Evolutionary conservation across 2,797 vertebrate species (phyloP).

Genomic region (Petrocephalus sullivani): DNA sequence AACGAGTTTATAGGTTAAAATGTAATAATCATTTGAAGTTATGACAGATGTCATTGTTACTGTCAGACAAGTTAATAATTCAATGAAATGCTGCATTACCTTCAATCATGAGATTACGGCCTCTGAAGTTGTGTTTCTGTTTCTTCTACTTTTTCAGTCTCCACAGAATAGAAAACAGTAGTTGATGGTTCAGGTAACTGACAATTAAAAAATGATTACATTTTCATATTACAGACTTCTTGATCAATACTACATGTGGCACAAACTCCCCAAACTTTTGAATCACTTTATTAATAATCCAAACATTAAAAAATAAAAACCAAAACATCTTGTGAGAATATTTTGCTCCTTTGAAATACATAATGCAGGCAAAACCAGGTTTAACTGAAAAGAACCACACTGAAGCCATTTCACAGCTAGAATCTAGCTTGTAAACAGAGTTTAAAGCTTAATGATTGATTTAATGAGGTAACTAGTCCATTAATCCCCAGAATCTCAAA

Average conservation of each 20-base stretch:
- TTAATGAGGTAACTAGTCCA: not conserved
- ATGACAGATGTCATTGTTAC: not conserved
- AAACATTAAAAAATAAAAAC: not conserved
- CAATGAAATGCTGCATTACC: not conserved
- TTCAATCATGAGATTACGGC: not conserved
- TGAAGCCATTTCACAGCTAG: not conserved
- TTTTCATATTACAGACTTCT: not conserved
- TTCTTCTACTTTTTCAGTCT: not conserved
- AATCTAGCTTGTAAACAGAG: not conserved
- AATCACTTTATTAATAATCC: not conserved
- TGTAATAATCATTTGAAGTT: not conserved
- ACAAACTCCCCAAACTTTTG: not conserved
- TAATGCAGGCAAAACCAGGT: not conserved
- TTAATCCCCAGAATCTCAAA: not conserved
- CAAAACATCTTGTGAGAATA: not conserved
- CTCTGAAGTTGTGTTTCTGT: not conserved
- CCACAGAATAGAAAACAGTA: not conserved
- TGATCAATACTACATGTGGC: not conserved
- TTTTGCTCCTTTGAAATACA: not conserved
- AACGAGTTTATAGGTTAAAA: not conserved
- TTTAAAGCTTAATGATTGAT: constrained; percentile 2
- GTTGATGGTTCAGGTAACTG: not conserved
- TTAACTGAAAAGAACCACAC: not conserved
- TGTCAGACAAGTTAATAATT: not conserved
- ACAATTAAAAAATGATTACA: not conserved